Evolutionary conservation across 2,888 invertebrate species (phyloP).

Genomic region (Cephus rjabovi): DNA sequence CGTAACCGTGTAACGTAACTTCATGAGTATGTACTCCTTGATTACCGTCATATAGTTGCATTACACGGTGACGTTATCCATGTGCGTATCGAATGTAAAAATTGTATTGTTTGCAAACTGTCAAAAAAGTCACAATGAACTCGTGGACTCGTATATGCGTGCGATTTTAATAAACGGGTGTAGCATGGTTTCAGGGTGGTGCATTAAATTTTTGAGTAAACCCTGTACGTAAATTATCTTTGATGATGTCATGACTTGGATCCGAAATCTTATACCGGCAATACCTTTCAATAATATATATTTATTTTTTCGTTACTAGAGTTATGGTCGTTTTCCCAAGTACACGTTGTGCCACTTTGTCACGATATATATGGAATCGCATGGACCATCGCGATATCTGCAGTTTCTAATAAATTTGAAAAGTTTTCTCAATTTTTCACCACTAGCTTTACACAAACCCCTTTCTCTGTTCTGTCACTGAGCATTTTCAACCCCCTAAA

Average conservation of each 20-base stretch:
- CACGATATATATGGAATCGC: background rate
- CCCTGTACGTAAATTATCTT: too few relatives aligned
- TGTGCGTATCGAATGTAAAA: too few relatives aligned
- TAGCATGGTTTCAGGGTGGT: background rate
- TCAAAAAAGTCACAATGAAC: background rate
- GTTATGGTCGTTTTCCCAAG: background rate
- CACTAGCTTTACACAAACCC: background rate
- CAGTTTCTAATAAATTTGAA: background rate
- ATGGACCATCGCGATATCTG: background rate
- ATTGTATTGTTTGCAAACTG: background rate
- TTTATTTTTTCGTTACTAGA: background rate
- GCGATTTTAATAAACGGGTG: background rate
- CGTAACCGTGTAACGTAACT: too few relatives aligned
- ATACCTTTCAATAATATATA: background rate
- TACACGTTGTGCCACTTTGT: background rate
- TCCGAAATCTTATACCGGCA: background rate
- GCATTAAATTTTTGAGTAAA: background rate
- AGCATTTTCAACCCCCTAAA: background rate
- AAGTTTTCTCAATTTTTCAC: background rate
- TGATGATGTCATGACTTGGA: too few relatives aligned
- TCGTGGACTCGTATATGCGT: background rate
- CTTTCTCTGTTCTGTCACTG: background rate
- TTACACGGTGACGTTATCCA: too few relatives aligned
- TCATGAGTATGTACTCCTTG: too few relatives aligned
- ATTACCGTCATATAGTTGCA: too few relatives aligned